Evolutionary conservation across 1,140 invertebrate species (phyloP).

Genomic region (Latrodectus geometricus): DNA sequence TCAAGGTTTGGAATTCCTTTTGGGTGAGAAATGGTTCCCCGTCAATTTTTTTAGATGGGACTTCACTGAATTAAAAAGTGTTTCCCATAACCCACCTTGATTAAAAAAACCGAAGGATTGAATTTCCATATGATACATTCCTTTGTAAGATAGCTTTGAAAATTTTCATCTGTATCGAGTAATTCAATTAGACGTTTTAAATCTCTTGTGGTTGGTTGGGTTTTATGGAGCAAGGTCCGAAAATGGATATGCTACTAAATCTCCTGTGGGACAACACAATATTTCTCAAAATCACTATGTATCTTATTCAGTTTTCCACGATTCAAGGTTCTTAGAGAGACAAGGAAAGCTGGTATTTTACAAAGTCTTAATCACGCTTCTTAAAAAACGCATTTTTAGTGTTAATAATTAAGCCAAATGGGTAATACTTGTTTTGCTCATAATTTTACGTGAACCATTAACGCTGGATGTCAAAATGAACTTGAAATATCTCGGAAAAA

Average conservation of each 20-base stretch:
- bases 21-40: slow-evolving; percentile 59
- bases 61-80: slow-evolving; percentile 61
- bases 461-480: too few relatives aligned
- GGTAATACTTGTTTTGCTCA: too few relatives aligned
- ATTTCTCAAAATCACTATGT: not conserved
- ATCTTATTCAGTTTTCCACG: not conserved
- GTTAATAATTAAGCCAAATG: too few relatives aligned
- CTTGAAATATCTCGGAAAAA: too few relatives aligned
- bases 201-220: too few relatives aligned
- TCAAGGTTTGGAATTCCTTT: slow-evolving; percentile 65
- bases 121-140: slow-evolving; percentile 64
- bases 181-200: not conserved
- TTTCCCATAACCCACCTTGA: slow-evolving; percentile 65
- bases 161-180: not conserved
- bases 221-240: too few relatives aligned
- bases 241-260: too few relatives aligned
- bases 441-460: too few relatives aligned
- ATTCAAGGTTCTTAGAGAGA: not conserved
- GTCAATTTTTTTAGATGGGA: slow-evolving; percentile 57
- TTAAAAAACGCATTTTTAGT: too few relatives aligned
- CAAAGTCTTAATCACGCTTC: too few relatives aligned
- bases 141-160: not conserved
- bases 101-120: slow-evolving; percentile 68
- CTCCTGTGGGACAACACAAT: slow-evolving; percentile 3
- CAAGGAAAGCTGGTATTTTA: slow-evolving; percentile 24